Evolutionary conservation across 2,888 invertebrate genomes (phyloP).

Genomic region (Tipula vernalis): DNA sequence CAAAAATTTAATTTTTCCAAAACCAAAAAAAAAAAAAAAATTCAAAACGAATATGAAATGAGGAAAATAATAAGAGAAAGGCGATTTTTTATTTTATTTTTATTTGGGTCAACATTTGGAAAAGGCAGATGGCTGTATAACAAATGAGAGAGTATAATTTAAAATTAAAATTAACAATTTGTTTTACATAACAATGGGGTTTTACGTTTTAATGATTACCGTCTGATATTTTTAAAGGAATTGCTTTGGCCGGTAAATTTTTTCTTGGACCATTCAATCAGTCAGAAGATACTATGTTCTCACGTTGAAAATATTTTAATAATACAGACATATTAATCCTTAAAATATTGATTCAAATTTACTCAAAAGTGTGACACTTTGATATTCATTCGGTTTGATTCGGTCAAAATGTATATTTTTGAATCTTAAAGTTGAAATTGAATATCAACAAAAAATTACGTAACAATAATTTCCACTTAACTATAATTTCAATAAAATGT

Average conservation of each 20-base stretch:
- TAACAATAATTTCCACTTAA: too few relatives aligned
- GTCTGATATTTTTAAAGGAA: neutral
- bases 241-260: neutral
- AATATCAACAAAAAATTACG: too few relatives aligned
- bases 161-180: neutral
- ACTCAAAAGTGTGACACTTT: too few relatives aligned
- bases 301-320: too few relatives aligned
- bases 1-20: neutral
- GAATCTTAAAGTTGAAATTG: too few relatives aligned
- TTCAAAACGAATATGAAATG: neutral
- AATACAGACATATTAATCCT: too few relatives aligned
- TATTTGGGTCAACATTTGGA: neutral
- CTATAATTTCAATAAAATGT: too few relatives aligned
- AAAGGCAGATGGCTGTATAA: neutral
- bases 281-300: too few relatives aligned
- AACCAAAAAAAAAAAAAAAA: neutral
- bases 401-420: too few relatives aligned
- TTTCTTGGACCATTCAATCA: neutral
- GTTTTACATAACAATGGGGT: neutral
- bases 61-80: neutral
- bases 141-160: neutral
- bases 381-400: too few relatives aligned
- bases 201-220: neutral
- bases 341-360: too few relatives aligned
- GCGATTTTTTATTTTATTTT: neutral